phyloP scores from a whole-genome alignment of 2,797 vertebrate species.

The Choloepus didactylus region DNA sequence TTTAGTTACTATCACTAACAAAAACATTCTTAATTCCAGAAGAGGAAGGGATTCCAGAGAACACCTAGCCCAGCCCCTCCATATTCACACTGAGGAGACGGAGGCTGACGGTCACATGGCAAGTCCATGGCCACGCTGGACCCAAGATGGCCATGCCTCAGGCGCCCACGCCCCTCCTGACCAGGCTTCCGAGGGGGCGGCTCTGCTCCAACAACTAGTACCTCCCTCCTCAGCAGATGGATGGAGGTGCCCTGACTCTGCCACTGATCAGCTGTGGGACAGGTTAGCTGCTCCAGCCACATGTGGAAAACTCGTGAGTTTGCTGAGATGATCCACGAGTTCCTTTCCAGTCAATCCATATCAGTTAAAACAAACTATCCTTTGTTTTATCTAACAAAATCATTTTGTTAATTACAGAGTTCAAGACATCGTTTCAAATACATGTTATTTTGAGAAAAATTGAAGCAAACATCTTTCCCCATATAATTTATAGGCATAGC shows the following conservation, averaged over 20 bases:
- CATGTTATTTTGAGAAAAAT: not conserved
- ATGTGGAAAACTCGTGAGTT: not conserved
- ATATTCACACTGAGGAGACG: not conserved
- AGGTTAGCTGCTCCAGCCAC: not conserved
- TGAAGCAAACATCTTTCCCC: not conserved
- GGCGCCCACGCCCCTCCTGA: too few species aligned
- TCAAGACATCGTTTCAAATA: slow-evolving; percentile 7
- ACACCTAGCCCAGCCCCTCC: not conserved
- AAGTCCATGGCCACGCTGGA: not conserved
- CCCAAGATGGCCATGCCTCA: rapidly evolving
- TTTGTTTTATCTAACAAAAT: not conserved
- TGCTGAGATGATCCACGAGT: rapidly evolving
- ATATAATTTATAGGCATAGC: not conserved
- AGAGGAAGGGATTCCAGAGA: not conserved
- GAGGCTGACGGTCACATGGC: not conserved
- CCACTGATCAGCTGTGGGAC: rapidly evolving
- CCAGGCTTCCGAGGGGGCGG: not conserved
- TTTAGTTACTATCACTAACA: not conserved
- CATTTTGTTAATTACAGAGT: not conserved
- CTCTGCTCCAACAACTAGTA: not conserved
- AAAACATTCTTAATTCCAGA: not conserved
- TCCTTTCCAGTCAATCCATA: not conserved
- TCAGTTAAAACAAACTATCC: not conserved
- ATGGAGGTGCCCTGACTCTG: not conserved
- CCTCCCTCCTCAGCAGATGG: not conserved